These are phyloP conservation scores for Butorides virescens DNA, from an alignment of 2,113 vertebrate genomes.

Conservation along the genomic window DNA sequence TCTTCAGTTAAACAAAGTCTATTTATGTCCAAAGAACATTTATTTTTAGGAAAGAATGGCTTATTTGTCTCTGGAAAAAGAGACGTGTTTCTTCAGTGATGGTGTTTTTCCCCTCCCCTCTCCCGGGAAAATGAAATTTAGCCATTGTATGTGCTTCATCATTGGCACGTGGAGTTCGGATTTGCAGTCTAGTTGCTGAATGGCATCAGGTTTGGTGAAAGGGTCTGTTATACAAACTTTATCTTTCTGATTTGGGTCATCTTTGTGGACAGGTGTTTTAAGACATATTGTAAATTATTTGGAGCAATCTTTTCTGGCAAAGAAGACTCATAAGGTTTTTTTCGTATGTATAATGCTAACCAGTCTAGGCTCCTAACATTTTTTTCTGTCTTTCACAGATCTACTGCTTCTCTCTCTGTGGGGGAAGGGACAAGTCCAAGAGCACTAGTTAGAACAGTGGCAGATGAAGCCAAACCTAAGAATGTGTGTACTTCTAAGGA, in stretches of 20 bases:
- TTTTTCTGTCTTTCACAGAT: conserved; percentile 65
- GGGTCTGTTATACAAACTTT: not conserved
- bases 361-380: not conserved
- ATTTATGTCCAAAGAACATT: conserved; percentile 60
- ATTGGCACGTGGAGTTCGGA: not conserved
- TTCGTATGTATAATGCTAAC: rapidly evolving
- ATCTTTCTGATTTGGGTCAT: not conserved
- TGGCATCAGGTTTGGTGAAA: not conserved
- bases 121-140: not conserved
- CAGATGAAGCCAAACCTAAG: conserved; percentile 87
- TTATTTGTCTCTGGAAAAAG: conserved; percentile 56
- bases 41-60: conserved; percentile 65
- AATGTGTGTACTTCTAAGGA: conserved; percentile 83
- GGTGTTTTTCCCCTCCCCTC: conserved; percentile 23
- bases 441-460: conserved; percentile 67
- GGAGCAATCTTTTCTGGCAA: not conserved
- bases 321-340: not conserved
- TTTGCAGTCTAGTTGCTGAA: not conserved
- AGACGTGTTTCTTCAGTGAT: conserved; percentile 3
- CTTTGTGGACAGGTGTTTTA: not conserved
- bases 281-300: rapidly evolving
- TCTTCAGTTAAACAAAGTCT: conserved; percentile 69
- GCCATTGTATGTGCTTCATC: not conserved
- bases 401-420: conserved; percentile 72
- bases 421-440: conserved; percentile 77